phyloP scores from a whole-genome alignment of 2,113 vertebrate genomes.

The Dasyurus viverrinus region DNA sequence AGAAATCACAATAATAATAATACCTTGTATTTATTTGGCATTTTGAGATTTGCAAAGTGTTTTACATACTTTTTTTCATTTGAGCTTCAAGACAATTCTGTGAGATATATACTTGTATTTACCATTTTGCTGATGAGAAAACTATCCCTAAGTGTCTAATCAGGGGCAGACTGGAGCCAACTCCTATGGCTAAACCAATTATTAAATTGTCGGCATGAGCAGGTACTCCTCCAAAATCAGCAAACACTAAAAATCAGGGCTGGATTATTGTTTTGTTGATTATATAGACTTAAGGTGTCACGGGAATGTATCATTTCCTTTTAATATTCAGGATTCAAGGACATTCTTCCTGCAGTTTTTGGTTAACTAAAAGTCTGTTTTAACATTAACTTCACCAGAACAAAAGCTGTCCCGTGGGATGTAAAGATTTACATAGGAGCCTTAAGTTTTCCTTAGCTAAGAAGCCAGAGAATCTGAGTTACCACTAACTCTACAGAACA shows the following conservation, averaged over 20 bases:
- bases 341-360: background rate
- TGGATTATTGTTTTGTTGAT: background rate
- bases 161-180: background rate
- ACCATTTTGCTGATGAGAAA: background rate
- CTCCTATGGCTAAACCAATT: background rate
- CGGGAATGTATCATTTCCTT: background rate
- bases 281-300: background rate
- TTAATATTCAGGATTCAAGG: background rate
- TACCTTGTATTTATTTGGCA: background rate
- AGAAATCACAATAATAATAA: background rate
- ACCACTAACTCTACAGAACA: background rate
- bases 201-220: background rate
- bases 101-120: background rate
- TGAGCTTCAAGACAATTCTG: background rate
- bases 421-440: background rate
- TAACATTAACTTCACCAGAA: background rate
- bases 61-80: background rate
- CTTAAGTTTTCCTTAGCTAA: background rate
- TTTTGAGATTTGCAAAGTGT: background rate
- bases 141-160: background rate
- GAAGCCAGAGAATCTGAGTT: background rate
- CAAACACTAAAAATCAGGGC: background rate
- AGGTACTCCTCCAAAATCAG: background rate
- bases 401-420: background rate
- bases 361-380: background rate